Percentiles rank a stretch among this genome's conserved stretches.
phyloP scores from a whole-genome alignment of 2,888 invertebrate genomes.

The Ectemnius cavifrons region DNA sequence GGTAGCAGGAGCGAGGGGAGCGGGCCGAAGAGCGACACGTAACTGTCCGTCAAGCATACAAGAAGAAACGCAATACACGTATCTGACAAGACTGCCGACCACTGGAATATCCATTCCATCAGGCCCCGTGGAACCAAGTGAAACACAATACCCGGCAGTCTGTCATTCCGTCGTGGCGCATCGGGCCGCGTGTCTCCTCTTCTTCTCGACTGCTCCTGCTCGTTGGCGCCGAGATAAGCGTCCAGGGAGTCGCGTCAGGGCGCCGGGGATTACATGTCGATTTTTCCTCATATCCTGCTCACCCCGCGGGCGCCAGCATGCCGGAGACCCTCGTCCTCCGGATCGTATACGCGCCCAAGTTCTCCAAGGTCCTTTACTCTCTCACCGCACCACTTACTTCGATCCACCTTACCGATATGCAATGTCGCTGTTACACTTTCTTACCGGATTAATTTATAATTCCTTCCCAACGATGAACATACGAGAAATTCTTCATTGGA shows the following conservation, averaged over 20 bases:
- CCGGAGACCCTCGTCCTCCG: conserved; percentile 62
- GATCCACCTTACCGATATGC: no score
- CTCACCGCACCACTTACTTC: neutral
- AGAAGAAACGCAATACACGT: conserved; percentile 33
- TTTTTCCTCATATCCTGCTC: conserved; percentile 47
- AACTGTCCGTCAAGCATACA: conserved; percentile 34
- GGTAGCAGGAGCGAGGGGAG: neutral
- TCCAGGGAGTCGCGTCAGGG: conserved; percentile 33
- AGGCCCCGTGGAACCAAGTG: conserved; percentile 51
- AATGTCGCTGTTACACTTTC: no score
- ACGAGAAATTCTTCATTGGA: neutral
- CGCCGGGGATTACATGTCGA: conserved; percentile 58
- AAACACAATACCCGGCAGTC: conserved; percentile 63
- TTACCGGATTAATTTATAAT: no score
- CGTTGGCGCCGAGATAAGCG: conserved; percentile 15
- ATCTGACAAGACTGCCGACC: conserved; percentile 44
- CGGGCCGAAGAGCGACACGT: conserved; percentile 5
- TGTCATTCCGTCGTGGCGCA: conserved; percentile 52
- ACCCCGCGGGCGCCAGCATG: conserved; percentile 52
- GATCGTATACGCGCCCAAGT: conserved; percentile 70
- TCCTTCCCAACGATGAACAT: no score
- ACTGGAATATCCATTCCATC: conserved; percentile 45
- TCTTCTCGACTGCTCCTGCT: conserved; percentile 12
- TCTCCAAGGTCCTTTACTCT: conserved; percentile 56
- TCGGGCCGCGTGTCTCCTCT: conserved; percentile 27